Conservation (phyloP, 2,113 vertebrate genomes). For the Tetrao urogallus region DNA sequence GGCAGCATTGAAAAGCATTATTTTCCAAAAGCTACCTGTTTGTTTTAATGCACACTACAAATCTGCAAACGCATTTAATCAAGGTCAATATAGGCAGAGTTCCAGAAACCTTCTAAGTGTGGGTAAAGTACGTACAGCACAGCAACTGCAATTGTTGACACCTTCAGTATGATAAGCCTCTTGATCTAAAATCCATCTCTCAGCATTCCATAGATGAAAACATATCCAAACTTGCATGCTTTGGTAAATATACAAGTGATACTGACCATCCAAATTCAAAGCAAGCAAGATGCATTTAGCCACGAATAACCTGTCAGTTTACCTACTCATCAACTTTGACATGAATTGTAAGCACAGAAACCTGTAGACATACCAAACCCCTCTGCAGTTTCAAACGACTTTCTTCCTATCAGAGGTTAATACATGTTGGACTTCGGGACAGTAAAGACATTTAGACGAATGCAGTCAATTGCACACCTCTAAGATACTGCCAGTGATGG, state of each 20-base stretch:
- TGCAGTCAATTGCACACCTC: neutral
- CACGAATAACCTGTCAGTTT: neutral
- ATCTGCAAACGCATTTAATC: neutral
- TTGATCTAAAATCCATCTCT: neutral
- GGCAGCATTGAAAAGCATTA: neutral
- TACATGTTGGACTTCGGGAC: neutral
- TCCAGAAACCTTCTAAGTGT: neutral
- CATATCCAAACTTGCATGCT: neutral
- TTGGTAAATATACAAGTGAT: neutral
- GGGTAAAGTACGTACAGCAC: neutral
- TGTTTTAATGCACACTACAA: neutral
- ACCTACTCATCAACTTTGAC: neutral
- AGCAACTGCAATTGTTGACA: neutral
- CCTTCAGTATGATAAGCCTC: neutral
- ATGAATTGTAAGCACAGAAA: neutral
- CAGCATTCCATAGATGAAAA: neutral
- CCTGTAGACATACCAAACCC: neutral
- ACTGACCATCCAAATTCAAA: neutral
- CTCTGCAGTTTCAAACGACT: neutral
- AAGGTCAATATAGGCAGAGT: neutral
- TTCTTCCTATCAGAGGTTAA: neutral
- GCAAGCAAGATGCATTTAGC: neutral
- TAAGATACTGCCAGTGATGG: neutral
- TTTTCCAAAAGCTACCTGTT: neutral
- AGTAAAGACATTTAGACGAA: neutral